Conservation (phyloP, 2,888 invertebrate genomes). For the Microctonus hyperodae region DNA sequence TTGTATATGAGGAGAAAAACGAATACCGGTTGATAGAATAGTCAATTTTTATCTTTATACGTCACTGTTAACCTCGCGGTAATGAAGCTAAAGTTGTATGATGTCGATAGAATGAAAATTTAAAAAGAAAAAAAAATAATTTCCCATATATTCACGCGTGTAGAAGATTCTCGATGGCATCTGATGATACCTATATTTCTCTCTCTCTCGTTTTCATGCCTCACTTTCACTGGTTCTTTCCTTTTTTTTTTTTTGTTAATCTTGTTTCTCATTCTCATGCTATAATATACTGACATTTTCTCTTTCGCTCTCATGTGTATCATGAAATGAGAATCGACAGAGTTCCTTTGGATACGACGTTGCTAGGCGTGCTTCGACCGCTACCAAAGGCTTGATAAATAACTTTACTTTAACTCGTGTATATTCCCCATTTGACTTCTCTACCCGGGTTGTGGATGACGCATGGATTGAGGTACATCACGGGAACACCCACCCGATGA, state of each 20-base stretch:
- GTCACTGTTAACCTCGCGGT: slow-evolving; percentile 14
- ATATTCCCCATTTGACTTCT: slow-evolving; percentile 33
- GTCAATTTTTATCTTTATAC: slow-evolving; percentile 31
- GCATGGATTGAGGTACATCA: slow-evolving; percentile 35
- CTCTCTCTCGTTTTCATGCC: slow-evolving; percentile 15
- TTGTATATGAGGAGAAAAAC: slow-evolving; percentile 20
- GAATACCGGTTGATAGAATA: slow-evolving; percentile 32
- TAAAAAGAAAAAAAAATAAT: neutral
- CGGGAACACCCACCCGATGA: slow-evolving; percentile 30
- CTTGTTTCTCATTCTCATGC: slow-evolving; percentile 25
- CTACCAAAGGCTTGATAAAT: slow-evolving; percentile 39
- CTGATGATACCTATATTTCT: slow-evolving; percentile 9
- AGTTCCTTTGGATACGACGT: slow-evolving; percentile 44
- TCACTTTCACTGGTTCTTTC: slow-evolving; percentile 26
- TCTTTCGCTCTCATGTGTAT: slow-evolving; percentile 19
- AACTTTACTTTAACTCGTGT: slow-evolving; percentile 34
- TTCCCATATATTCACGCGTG: slow-evolving; percentile 23
- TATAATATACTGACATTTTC: slow-evolving; percentile 26
- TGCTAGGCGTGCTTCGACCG: slow-evolving; percentile 55
- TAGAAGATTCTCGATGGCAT: slow-evolving; percentile 38
- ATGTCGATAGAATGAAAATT: neutral
- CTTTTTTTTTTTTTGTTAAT: slow-evolving; percentile 26
- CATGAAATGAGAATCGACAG: slow-evolving; percentile 24
- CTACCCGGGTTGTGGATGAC: slow-evolving; percentile 37
- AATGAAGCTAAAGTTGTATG: too few relatives aligned